Base-by-base conservation (phyloP, 2,797 vertebrate genomes). In the Sebastiscus albofasciatus region DNA sequence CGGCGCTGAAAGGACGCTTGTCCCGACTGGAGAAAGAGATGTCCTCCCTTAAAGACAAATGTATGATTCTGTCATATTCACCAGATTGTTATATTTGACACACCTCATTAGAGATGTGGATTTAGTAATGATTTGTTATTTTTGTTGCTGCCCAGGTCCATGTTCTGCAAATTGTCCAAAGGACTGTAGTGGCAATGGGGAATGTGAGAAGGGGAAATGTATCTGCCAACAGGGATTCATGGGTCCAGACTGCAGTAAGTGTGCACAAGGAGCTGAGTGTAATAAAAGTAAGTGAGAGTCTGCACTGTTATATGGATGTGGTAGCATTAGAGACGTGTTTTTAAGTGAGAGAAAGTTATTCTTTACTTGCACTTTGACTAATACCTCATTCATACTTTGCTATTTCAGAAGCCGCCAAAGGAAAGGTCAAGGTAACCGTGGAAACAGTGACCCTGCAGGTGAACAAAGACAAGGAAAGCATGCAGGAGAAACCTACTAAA, bases 161-260 rank as follows among this genome's bases (percentile, higher is more conserved):
- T 97, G 96, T 94, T 93, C 94, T 85, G 91, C 89, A 75, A 90
- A 90, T 7, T 97, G 96, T 83, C 85, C 94, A 11, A 93, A 92
- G 56, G 93, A 96, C 84, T 98, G 97, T 87, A 95, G 90, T 67
- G 94, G 93, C 66, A 95, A 94, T 7, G 97, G 97, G 1, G 78
- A 94, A 80, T 97, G 97, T 87, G 94, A 96, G 83, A 95, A 91
- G 11, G 97, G 96, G 2, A 94, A 94, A 89, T 98, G 97, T 79
- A 16, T 92, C 75, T 98, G 97, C 81, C 91, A 94, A 74, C 92
- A 94, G 16, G 96, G 96, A 82, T 97, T 95, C 62, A 72, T 72
- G 1, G 96, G 97, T 22, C 84, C 85, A 49, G 97, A 97, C 89
- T 98, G 97, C 85, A 87, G 94, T 87, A 76, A 86, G 75, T 94